Base-by-base conservation (phyloP, 2,888 invertebrate species). In the Dryobotodes eremita region DNA sequence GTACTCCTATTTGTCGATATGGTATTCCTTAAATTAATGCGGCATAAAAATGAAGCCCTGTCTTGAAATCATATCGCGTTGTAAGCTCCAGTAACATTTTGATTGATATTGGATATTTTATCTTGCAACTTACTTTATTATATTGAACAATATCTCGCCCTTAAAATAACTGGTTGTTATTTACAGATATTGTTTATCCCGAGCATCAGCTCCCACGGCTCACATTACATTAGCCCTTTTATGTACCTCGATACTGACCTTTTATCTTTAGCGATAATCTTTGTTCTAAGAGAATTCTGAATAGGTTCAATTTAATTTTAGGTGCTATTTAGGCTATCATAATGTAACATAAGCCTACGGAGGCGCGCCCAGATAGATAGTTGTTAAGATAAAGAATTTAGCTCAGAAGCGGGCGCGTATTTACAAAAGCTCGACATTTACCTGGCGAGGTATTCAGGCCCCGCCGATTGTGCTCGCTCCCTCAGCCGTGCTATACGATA, bases 401-500 rank as follows among this genome's bases (percentile, higher is more conserved):
- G 86, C 81, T 85, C 79, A 81, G 84, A 77, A 82, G 77, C 80
- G 82, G 86, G 75, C 84, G 83, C 86, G 88, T 91, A 92, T 92
- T 91, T 91, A 91, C 89, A 90, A 90, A 91, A 88, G 89, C 86
- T 83, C 82, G 71, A 88, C 84, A 91, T 92, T 92, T 94, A 94
- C 94, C 92, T 92, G 91, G 83, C 84, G 87, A 80, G 81, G 91
- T 89, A 93, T 95, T 92, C 92, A 93, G 88, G 89, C 88, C 88
- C 87, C 76, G 83, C 80, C 92, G 91, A 94, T 95, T 95, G 94
- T 95, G 92, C 89, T 84, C 87, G 91, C 90, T 91, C 94, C 92
- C 91, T 92, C 93, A 92, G 85, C 92, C 92, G 89, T 93, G 89
- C 89, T 86, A 86, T 83, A 90, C 93, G 94, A 94, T 95, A 95